Base-by-base conservation (phyloP, 1,140 invertebrate species). In the Trichoplusia ni region DNA sequence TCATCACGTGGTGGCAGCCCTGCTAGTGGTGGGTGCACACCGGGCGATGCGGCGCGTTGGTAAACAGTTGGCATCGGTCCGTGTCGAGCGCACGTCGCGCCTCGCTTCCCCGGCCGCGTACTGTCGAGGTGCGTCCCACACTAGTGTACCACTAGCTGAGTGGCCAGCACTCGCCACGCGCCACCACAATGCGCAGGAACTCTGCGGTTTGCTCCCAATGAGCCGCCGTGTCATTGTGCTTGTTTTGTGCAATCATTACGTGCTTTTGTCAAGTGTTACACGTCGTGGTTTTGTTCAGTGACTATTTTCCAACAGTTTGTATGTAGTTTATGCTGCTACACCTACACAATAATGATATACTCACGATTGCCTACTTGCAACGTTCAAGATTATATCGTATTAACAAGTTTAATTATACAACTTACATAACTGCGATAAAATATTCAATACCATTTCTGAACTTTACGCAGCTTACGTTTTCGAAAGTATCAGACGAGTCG, bases 61-160 rank as follows among this genome's bases (percentile, higher is more conserved):
- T 86, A 82, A 82, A 83, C 84, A 87, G 77, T 83, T 75, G 76
- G 69, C 72, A 75, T 69, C 72, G 66, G 73, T 64, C 64, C 72
- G 76, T 53, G 73, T 56, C 61, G 71, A 77, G 75, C 67, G 71
- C 71, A 69, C 61, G 73, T 77, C 74, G 73, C 66, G 66, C 37
- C 35, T 66, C 61, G 42, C 59, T 19, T 18, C 46, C 16, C 35
- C 29, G 16, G 16, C 13, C 53, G n/a, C n/a, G n/a, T n/a, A 53
- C 42, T 60, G 53, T 64, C 56, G 51, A 59, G 33, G 51, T 8
- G 51, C 44, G 27, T 42, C 29, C 21, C 42, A 47, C 29, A 35
- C 33, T 54, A 11, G 25, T 58, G 54, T 44, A 14, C 16, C 14
- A 25, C 64, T 64, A 58, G 38, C 70, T 59, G 66, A 61, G 40